These are phyloP conservation scores for Leptestheria dahalacensis DNA, from an alignment of 1,140 invertebrate species.

Conservation along the genomic window DNA sequence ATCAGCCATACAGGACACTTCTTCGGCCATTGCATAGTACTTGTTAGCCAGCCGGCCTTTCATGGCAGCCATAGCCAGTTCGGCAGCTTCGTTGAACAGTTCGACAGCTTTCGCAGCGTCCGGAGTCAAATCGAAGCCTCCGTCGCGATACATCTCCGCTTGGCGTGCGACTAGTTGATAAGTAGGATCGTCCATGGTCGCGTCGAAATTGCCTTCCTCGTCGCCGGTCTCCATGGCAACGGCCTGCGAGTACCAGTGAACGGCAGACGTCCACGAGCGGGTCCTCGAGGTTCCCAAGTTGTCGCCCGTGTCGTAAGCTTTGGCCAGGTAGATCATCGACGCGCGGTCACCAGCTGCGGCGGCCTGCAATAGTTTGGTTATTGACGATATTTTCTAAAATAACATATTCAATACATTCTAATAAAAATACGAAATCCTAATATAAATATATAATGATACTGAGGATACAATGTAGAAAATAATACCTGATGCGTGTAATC, in stretches of 20 bases:
- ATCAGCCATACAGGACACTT: conserved; percentile 24
- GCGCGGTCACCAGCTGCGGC: conserved; percentile 35
- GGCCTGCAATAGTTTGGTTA: too few relatives aligned
- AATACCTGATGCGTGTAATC: conserved; percentile 17
- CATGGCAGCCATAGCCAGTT: conserved; percentile 36
- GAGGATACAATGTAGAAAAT: background rate
- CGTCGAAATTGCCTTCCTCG: conserved; percentile 32
- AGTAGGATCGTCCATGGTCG: conserved; percentile 27
- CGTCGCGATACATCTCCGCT: conserved; percentile 34
- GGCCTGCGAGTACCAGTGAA: conserved; percentile 33
- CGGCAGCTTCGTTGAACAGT: conserved; percentile 37
- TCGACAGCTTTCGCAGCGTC: conserved; percentile 34
- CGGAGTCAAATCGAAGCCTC: conserved; percentile 31
- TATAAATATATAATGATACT: conserved; percentile 1
- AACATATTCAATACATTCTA: too few relatives aligned
- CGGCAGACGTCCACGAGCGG: conserved; percentile 30
- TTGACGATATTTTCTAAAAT: too few relatives aligned
- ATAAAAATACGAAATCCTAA: conserved; percentile 24
- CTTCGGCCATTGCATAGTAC: conserved; percentile 38
- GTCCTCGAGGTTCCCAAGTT: conserved; percentile 28
- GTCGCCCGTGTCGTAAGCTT: conserved; percentile 35
- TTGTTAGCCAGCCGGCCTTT: conserved; percentile 40
- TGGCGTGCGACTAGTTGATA: conserved; percentile 34
- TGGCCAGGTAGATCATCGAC: conserved; percentile 37
- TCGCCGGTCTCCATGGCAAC: conserved; percentile 29